phyloP scores from a whole-genome alignment of 2,113 vertebrate species.

The Anolis carolinensis region DNA sequence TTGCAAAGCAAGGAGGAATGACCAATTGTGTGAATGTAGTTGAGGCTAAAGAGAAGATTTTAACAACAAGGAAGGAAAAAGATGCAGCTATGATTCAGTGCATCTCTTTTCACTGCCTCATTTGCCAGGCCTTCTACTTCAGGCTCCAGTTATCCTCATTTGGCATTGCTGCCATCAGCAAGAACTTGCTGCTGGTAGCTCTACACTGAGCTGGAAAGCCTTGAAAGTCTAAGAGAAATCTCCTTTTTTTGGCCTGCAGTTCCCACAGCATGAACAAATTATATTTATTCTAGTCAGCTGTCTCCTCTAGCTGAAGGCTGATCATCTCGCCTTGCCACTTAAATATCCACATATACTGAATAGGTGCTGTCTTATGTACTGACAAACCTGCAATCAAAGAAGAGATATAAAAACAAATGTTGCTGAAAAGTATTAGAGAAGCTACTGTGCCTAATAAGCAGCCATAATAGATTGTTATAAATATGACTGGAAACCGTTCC shows the following conservation, averaged over 20 bases:
- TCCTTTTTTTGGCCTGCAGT: neutral
- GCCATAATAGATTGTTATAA: neutral
- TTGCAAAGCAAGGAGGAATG: neutral
- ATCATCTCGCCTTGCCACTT: neutral
- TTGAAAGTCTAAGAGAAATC: neutral
- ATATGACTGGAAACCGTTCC: neutral
- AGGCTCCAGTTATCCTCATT: neutral
- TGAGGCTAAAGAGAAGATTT: neutral
- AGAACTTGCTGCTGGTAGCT: neutral
- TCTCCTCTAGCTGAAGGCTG: neutral
- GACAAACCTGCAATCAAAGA: neutral
- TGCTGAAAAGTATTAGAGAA: conserved; percentile 9
- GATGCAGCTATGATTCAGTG: neutral
- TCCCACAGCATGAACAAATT: neutral
- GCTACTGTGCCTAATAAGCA: neutral
- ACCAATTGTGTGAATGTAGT: neutral
- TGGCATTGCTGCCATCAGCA: neutral
- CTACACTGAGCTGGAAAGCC: neutral
- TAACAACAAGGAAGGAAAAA: neutral
- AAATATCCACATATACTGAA: neutral
- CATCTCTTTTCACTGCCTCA: neutral
- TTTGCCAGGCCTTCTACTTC: neutral
- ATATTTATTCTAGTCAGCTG: neutral
- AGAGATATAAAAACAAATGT: neutral
- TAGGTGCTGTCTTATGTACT: neutral